phyloP scores from a whole-genome alignment of 92 coral and sea anemone genomes.

The Pocillopora grandis region DNA sequence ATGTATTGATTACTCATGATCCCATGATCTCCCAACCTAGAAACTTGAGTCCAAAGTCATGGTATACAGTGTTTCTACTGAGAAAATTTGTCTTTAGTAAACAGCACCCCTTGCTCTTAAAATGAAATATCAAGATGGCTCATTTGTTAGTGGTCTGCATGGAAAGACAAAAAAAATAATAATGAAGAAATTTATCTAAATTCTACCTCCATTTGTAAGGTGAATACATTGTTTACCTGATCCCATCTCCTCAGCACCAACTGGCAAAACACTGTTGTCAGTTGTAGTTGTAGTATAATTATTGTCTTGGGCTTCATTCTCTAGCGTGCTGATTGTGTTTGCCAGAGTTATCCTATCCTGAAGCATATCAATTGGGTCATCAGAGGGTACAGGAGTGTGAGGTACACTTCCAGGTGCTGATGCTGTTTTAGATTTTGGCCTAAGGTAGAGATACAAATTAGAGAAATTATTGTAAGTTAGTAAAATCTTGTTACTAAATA shows the following conservation, averaged over 20 bases:
- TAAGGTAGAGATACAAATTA: not conserved
- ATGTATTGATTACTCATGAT: too few species aligned
- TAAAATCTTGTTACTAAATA: too few species aligned
- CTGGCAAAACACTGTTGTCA: constrained; percentile 79
- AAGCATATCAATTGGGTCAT: constrained; percentile 53
- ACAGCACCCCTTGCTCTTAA: too few species aligned
- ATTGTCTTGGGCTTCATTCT: constrained; percentile 85
- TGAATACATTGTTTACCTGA: constrained; percentile 47
- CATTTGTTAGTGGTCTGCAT: too few species aligned
- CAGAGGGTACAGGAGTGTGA: constrained; percentile 34
- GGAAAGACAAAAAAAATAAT: too few species aligned
- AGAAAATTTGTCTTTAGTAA: too few species aligned
- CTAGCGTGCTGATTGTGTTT: constrained; percentile 83
- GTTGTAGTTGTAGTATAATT: constrained; percentile 54
- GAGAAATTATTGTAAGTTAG: not conserved
- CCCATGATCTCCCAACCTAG: too few species aligned
- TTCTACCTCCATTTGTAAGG: too few species aligned
- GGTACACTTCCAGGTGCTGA: constrained; percentile 57
- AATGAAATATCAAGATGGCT: too few species aligned
- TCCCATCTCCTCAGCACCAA: constrained; percentile 94
- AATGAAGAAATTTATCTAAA: too few species aligned
- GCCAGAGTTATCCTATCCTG: constrained; percentile 93
- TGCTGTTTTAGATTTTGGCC: constrained; percentile 80
- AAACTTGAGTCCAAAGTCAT: too few species aligned
- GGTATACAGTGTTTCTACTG: too few species aligned